phyloP scores from a whole-genome alignment of 2,888 invertebrate genomes.

The Tanypteryx hageni region DNA sequence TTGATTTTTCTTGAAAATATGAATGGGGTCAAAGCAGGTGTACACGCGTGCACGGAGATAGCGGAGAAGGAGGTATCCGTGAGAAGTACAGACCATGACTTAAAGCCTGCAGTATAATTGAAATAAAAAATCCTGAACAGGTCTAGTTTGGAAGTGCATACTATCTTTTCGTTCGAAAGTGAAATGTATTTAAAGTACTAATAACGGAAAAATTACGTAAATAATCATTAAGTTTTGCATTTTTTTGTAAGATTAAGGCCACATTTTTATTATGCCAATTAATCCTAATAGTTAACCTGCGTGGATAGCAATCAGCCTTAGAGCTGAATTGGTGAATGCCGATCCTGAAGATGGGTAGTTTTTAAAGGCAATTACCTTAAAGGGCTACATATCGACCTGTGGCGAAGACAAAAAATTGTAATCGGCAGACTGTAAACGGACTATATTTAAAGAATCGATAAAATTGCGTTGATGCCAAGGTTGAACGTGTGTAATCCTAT shows the following conservation, averaged over 20 bases:
- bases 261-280: too few species aligned
- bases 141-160: too few species aligned
- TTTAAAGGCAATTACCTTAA: background rate
- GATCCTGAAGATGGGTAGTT: too few species aligned
- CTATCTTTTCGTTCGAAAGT: too few species aligned
- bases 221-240: too few species aligned
- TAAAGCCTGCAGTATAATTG: background rate
- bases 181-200: too few species aligned
- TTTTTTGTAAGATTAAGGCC: too few species aligned
- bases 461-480: background rate
- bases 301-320: too few species aligned
- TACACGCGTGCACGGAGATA: background rate
- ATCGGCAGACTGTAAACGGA: background rate
- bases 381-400: background rate
- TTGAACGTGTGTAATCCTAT: background rate
- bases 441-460: conserved; percentile 10
- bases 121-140: background rate
- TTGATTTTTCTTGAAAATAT: background rate
- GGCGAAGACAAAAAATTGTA: background rate
- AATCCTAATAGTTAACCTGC: too few species aligned
- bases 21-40: conserved; percentile 10
- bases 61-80: background rate
- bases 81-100: background rate
- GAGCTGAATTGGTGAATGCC: too few species aligned
- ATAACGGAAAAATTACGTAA: too few species aligned